Percentiles rank a stretch among this genome's conserved stretches.
phyloP scores from a whole-genome alignment of 2,797 vertebrate species.

The Enteromius anoplus region DNA sequence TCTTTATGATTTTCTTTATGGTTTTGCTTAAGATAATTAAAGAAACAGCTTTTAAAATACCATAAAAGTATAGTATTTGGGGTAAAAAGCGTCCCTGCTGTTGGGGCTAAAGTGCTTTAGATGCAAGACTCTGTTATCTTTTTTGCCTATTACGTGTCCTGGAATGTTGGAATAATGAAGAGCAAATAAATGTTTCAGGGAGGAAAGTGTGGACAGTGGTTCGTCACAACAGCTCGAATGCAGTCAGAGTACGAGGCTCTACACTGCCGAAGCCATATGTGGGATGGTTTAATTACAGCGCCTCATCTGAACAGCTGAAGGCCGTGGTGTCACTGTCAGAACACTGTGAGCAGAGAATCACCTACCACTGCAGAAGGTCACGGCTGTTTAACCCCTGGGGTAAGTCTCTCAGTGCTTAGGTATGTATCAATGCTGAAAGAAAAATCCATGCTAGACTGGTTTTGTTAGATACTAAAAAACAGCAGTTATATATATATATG shows the following conservation, averaged over 20 bases:
- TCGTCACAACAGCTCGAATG: slow-evolving; percentile 84
- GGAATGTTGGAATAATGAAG: slow-evolving; percentile 5
- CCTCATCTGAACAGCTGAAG: slow-evolving; percentile 82
- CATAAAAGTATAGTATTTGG: too few relatives aligned
- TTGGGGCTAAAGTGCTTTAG: too few relatives aligned
- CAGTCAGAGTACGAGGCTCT: slow-evolving; percentile 81
- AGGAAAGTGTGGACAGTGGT: slow-evolving; percentile 87
- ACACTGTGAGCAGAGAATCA: slow-evolving; percentile 91
- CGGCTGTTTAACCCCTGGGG: slow-evolving; percentile 90
- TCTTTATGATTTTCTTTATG: too few relatives aligned
- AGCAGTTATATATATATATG: too few relatives aligned
- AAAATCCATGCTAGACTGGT: background rate
- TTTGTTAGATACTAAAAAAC: background rate
- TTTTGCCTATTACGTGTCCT: background rate
- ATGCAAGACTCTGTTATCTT: background rate
- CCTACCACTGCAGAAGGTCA: slow-evolving; percentile 90
- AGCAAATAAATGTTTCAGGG: slow-evolving; percentile 23
- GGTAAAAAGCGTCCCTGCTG: too few relatives aligned
- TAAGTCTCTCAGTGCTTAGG: slow-evolving; percentile 62
- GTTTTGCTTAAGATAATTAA: too few relatives aligned
- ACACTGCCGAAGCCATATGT: slow-evolving; percentile 76
- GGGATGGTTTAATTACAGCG: slow-evolving; percentile 84
- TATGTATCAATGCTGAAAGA: background rate
- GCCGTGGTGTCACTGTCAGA: slow-evolving; percentile 84
- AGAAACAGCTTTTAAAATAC: too few relatives aligned